These are phyloP conservation scores for Poeciliopsis turneri DNA, from an alignment of 2,797 vertebrate species.

Conservation along the genomic window DNA sequence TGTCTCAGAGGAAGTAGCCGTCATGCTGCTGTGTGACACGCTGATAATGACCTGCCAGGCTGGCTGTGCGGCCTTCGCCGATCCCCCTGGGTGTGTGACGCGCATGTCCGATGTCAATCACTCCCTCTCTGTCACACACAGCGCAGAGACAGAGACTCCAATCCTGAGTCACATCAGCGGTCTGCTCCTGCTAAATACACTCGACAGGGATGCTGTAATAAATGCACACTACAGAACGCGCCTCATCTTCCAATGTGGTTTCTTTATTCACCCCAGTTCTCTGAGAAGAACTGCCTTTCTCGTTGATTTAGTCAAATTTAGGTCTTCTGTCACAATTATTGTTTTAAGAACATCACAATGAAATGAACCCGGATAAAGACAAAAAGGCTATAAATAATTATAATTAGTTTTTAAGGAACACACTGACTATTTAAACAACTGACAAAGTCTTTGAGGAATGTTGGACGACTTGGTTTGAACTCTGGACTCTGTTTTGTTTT, in stretches of 20 bases:
- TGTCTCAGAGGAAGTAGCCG: conserved; percentile 73
- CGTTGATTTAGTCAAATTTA: not conserved
- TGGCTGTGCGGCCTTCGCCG: conserved; percentile 54
- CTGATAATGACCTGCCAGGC: conserved; percentile 82
- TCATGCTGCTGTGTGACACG: conserved; percentile 75
- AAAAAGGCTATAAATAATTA: not conserved
- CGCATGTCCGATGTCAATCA: conserved; percentile 70
- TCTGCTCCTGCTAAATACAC: conserved; percentile 50
- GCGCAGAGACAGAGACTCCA: conserved; percentile 30
- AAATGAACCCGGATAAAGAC: not conserved
- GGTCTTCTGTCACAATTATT: not conserved
- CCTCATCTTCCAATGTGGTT: not conserved
- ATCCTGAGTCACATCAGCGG: conserved; percentile 57
- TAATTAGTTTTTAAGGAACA: not conserved
- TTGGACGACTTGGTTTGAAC: not conserved
- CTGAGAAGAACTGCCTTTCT: not conserved
- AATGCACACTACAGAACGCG: conserved; percentile 21
- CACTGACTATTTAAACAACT: not conserved
- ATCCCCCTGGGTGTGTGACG: conserved; percentile 58
- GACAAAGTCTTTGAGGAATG: not conserved
- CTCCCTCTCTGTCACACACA: conserved; percentile 32
- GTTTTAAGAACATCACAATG: not conserved
- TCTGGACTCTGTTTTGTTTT: not conserved
- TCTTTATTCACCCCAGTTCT: not conserved
- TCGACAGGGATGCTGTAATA: conserved; percentile 49